Conservation (phyloP, 2,888 invertebrate genomes). For the Megamerina dolium region DNA sequence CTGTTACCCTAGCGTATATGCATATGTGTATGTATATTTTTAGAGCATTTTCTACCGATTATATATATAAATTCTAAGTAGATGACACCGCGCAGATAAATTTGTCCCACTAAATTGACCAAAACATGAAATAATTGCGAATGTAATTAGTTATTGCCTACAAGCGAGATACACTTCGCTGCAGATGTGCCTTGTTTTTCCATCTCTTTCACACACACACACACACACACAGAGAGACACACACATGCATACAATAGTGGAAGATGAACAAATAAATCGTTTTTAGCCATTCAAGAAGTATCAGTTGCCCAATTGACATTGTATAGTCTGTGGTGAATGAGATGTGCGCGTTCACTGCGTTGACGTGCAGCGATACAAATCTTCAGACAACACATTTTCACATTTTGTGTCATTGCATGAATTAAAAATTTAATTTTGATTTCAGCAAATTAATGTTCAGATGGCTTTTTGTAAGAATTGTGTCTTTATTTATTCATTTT, state of each 20-base stretch:
- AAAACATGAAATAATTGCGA: conserved; percentile 52
- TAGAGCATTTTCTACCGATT: no score
- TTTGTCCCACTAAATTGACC: conserved; percentile 51
- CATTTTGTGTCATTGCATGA: conserved; percentile 33
- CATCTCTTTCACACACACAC: not conserved
- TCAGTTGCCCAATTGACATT: no score
- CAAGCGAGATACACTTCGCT: conserved; percentile 7
- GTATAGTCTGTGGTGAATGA: not conserved
- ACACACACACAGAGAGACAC: not conserved
- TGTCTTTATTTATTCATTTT: not conserved
- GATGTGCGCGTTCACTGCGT: not conserved
- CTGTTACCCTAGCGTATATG: no score
- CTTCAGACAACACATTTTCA: conserved; percentile 45
- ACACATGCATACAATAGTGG: not conserved
- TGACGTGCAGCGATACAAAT: conserved; percentile 53
- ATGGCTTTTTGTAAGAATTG: conserved; percentile 2
- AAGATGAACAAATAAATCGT: conserved; percentile 17
- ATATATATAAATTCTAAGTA: conserved; percentile 50
- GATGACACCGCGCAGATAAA: conserved; percentile 51
- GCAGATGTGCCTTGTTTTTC: conserved; percentile 18
- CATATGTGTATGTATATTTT: no score
- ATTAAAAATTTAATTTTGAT: conserved; percentile 41
- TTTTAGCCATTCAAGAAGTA: not conserved
- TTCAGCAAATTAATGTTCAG: conserved; percentile 3
- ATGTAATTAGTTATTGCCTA: conserved; percentile 50